Evolutionary conservation across 2,113 vertebrate genomes (phyloP).

Genomic region (Agelaius phoeniceus): DNA sequence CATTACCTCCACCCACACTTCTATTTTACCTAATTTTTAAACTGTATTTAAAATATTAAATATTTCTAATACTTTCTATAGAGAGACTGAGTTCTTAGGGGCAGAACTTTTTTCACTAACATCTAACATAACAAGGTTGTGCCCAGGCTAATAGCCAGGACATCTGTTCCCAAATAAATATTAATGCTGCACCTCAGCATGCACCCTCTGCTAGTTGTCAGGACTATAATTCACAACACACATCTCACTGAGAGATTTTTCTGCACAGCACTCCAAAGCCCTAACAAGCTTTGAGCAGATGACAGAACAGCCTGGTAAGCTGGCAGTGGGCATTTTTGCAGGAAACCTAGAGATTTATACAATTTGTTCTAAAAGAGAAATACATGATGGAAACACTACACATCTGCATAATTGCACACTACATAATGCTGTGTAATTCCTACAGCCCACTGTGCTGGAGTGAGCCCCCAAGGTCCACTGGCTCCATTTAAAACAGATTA

Average conservation of each 20-base stretch:
- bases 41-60: background rate
- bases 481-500: slow-evolving; percentile 1
- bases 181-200: slow-evolving; percentile 6
- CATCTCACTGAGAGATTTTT: background rate
- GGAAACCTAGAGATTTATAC: background rate
- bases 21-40: background rate
- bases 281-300: slow-evolving; percentile 30
- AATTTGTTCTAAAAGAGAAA: background rate
- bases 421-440: background rate
- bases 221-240: background rate
- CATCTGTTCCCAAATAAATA: slow-evolving; percentile 18
- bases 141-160: background rate
- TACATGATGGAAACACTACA: background rate
- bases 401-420: slow-evolving; percentile 8
- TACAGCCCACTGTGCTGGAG: slow-evolving; percentile 13
- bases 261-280: background rate
- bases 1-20: background rate
- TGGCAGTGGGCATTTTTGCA: slow-evolving; percentile 4
- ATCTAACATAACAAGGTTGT: background rate
- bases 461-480: background rate
- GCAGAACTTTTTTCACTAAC: background rate
- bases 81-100: background rate
- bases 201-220: background rate
- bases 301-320: background rate
- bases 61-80: background rate